Conservation (phyloP, 2,888 invertebrate species). For the Xestia sexstrigata region DNA sequence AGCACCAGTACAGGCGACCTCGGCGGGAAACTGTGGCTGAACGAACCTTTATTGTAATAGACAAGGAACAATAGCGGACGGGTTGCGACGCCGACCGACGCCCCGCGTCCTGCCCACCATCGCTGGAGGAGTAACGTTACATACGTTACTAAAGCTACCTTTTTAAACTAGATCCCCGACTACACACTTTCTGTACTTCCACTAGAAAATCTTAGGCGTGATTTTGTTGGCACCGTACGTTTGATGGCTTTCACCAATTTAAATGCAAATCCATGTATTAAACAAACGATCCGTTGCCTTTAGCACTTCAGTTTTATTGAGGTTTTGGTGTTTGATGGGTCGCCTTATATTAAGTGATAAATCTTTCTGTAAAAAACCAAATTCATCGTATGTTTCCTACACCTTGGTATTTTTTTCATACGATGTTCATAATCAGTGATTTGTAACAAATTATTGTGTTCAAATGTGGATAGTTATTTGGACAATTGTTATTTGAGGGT, state of each 20-base stretch:
- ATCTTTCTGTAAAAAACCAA: neutral
- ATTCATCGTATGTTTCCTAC: neutral
- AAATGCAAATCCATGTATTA: neutral
- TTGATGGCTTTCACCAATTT: conserved; percentile 22
- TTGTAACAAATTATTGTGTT: neutral
- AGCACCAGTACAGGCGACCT: conserved; percentile 1
- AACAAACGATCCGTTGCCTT: neutral
- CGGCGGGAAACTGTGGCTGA: conserved; percentile 2
- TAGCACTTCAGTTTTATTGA: neutral
- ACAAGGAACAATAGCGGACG: conserved; percentile 31
- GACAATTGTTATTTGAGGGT: neutral
- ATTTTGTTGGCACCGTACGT: neutral
- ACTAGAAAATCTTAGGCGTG: neutral
- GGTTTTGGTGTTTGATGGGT: neutral
- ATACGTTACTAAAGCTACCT: conserved; percentile 7
- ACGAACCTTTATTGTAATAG: conserved; percentile 34
- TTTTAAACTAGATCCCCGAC: conserved; percentile 11
- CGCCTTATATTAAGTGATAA: too few species aligned
- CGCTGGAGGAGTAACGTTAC: neutral
- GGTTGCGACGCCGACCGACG: conserved; percentile 26
- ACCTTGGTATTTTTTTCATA: neutral
- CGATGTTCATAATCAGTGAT: neutral
- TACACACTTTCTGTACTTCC: neutral
- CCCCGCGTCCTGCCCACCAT: neutral
- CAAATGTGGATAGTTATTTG: neutral